These are phyloP conservation scores for Ophion costatus DNA, from an alignment of 2,888 invertebrate species.

Conservation along the genomic window DNA sequence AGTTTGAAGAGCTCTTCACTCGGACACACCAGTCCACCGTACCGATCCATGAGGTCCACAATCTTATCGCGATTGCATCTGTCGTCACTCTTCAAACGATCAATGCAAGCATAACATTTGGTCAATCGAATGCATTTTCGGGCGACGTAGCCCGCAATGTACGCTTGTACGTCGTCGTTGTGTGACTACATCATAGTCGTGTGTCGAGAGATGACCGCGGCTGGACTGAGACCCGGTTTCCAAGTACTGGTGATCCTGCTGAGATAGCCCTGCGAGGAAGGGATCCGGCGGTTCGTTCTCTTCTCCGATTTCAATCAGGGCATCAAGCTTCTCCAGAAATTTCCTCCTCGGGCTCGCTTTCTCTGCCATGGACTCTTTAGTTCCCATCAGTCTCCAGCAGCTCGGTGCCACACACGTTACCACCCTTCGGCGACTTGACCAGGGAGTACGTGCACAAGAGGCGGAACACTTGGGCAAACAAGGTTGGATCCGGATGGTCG, in stretches of 20 bases:
- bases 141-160: constrained; percentile 62
- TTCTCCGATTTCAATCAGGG: constrained; percentile 49
- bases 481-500: constrained; percentile 63
- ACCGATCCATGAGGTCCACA: constrained; percentile 42
- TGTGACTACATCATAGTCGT: constrained; percentile 55
- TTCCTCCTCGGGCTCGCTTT: constrained; percentile 1
- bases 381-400: constrained; percentile 57
- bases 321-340: constrained; percentile 47
- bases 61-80: constrained; percentile 43
- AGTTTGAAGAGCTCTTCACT: constrained; percentile 57
- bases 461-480: constrained; percentile 66
- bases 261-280: constrained; percentile 13
- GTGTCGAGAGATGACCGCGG: constrained; percentile 30
- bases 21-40: constrained; percentile 48
- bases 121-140: constrained; percentile 48
- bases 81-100: constrained; percentile 30
- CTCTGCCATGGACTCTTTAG: constrained; percentile 45
- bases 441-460: constrained; percentile 65
- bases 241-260: constrained; percentile 27
- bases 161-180: constrained; percentile 57
- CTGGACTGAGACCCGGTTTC: constrained; percentile 28
- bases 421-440: constrained; percentile 66
- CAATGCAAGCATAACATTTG: constrained; percentile 43
- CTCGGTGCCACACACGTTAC: constrained; percentile 63
- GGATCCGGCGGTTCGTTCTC: not conserved